Conservation (phyloP, 1,140 invertebrate genomes). For the Glomeris maerens region DNA sequence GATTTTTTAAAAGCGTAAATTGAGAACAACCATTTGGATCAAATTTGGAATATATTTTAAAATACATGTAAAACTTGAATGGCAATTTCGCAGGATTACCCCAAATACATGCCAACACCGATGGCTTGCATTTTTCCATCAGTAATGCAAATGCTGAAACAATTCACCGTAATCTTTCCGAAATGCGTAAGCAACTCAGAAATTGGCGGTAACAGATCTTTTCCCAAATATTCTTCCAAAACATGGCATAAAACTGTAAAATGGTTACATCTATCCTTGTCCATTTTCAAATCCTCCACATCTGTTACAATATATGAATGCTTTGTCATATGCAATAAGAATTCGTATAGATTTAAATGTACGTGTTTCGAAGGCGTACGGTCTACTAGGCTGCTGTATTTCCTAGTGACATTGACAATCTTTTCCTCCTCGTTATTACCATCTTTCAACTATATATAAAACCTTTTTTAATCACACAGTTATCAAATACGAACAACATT, state of each 20-base stretch:
- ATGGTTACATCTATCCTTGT: not conserved
- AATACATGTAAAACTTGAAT: slow-evolving; percentile 2
- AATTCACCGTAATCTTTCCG: slow-evolving; percentile 64
- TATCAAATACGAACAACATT: not conserved
- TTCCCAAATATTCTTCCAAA: not conserved
- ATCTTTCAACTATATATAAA: not conserved
- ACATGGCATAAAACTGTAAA: not conserved
- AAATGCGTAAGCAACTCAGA: slow-evolving; percentile 12
- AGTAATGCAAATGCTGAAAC: slow-evolving; percentile 67
- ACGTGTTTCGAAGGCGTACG: no score
- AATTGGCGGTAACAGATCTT: not conserved
- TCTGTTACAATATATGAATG: not conserved
- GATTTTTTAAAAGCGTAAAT: not conserved
- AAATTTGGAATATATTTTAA: not conserved
- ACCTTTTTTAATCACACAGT: no score
- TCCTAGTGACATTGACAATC: not conserved
- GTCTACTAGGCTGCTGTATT: not conserved
- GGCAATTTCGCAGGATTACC: slow-evolving; percentile 20
- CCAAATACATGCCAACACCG: slow-evolving; percentile 70
- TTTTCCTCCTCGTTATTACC: not conserved
- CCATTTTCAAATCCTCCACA: not conserved
- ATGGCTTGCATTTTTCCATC: slow-evolving; percentile 64
- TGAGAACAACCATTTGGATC: not conserved
- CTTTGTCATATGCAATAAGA: not conserved
- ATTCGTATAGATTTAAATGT: no score